Conservation (phyloP, 2,888 invertebrate genomes). For the Podotricha telesiphe region DNA sequence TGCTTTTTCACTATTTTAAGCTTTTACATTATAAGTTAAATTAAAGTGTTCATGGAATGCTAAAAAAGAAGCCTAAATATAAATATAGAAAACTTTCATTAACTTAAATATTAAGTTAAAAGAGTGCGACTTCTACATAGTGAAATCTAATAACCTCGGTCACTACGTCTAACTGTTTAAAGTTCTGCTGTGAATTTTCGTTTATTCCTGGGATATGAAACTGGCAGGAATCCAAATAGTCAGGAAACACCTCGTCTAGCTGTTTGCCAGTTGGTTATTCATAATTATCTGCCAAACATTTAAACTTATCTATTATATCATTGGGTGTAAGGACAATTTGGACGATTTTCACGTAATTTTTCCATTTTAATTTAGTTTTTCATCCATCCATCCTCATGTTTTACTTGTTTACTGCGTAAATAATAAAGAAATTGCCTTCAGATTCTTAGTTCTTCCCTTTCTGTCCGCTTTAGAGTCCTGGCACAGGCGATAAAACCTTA, state of each 20-base stretch:
- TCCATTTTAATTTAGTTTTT: too few relatives aligned
- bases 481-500: too few relatives aligned
- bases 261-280: conserved; percentile 10
- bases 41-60: too few relatives aligned
- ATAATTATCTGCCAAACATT: conserved; percentile 2
- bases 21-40: neutral
- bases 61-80: too few relatives aligned
- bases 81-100: too few relatives aligned
- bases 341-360: too few relatives aligned
- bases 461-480: too few relatives aligned
- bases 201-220: conserved; percentile 2
- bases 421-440: too few relatives aligned
- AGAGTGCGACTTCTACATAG: neutral
- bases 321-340: neutral
- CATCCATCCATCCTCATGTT: too few relatives aligned
- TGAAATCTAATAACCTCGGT: conserved; percentile 1
- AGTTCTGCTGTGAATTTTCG: neutral
- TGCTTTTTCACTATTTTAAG: neutral
- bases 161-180: conserved; percentile 6
- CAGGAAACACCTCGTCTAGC: conserved; percentile 16
- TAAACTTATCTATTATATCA: neutral
- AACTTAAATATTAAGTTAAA: too few relatives aligned
- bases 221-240: conserved; percentile 15
- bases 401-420: too few relatives aligned
- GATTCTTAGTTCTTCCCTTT: too few relatives aligned